Evolutionary conservation across 2,888 invertebrate genomes (phyloP), one percentile per base, ranked within the genome.

Genomic region (Venusia cambrica): DNA sequence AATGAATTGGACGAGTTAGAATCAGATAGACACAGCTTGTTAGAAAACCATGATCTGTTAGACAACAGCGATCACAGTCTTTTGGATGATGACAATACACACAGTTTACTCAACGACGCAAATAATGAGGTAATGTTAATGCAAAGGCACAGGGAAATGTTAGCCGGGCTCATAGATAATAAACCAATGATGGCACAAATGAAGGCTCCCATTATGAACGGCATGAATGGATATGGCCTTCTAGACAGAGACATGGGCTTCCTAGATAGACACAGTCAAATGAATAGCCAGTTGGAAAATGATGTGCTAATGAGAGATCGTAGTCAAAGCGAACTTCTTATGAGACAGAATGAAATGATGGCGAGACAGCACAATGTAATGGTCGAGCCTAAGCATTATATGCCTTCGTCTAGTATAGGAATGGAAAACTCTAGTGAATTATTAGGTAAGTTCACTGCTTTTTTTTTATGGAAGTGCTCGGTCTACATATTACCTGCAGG

Each of bases 401-500:
- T 83, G 76, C 67, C 76, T 33, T 55, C 71, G 6, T 64, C 71
- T 54, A 80, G 74, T 79, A 76, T 83, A 81, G 81, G 75, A 54
- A 63, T 77, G 20, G 85, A 84, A 27, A 74, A 80, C 32, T 65
- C 73, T 83, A 85, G 75, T 78, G 85, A 87, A 78, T 65, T 85
- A 77, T 80, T 87, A 85, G 85, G 85, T 87, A 51, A 75, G 68
- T 28, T n/a, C n/a, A n/a, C n/a, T n/a, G n/a, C n/a, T n/a, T n/a
- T n/a, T n/a, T n/a, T n/a, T n/a, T n/a, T n/a, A n/a, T n/a, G n/a
- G n/a, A n/a, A n/a, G n/a, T n/a, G n/a, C n/a, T n/a, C n/a, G n/a
- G n/a, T n/a, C n/a, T n/a, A n/a, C n/a, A n/a, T n/a, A n/a, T n/a
- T n/a, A n/a, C n/a, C n/a, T n/a, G n/a, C n/a, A n/a, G n/a, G n/a